Base-by-base conservation (phyloP, 2,888 invertebrate genomes). In the Anthophora plumipes region DNA sequence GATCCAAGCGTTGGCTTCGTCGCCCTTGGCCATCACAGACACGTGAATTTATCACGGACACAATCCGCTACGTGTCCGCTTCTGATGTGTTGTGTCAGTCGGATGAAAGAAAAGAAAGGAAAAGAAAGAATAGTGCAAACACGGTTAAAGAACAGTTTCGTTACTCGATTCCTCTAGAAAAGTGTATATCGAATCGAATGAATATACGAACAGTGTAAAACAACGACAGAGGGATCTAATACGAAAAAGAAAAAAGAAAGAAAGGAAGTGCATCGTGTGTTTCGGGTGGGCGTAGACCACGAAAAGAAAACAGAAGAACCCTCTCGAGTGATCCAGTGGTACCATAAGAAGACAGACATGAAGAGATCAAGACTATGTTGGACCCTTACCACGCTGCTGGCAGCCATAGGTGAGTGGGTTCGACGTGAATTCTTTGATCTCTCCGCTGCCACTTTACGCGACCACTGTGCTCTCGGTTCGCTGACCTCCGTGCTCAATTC, bases 361-460 rank as follows among this genome's bases (percentile, higher is more conserved):
- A 39, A 57, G 25, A 37, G 54, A 14, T n/a, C 54, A 20, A 46
- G 54, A 41, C 71, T 77, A 25, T 31, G 76, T 2, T 76, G 85
- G 83, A 80, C 55, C 31, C 43, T 85, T 37, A 54, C 73, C 57
- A 59, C 60, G 63, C 74, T 85, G 75, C 83, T 83, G 46, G 74
- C 66, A 74, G 46, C 55, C 57, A 63, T 85, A 75, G 85, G 85
- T 85, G 73, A 85, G 85, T 85, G 59, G 9, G 31, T 20, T 22
- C 9, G 7, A 50, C 6, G 64, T 14, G 52, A 31, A 55, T 37
- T 54, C 54, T 61, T 52, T 59, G 57, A 60, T 46, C 46, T 52
- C 31, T 43, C 41, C 20, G n/a, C 31, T 61, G n/a, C 31, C 25
- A 25, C 12, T 39, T 11, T 39, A 8, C n/a, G 11, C 39, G 43